Conservation (phyloP, 1,140 invertebrate genomes). For the Solenopsis fugax region DNA sequence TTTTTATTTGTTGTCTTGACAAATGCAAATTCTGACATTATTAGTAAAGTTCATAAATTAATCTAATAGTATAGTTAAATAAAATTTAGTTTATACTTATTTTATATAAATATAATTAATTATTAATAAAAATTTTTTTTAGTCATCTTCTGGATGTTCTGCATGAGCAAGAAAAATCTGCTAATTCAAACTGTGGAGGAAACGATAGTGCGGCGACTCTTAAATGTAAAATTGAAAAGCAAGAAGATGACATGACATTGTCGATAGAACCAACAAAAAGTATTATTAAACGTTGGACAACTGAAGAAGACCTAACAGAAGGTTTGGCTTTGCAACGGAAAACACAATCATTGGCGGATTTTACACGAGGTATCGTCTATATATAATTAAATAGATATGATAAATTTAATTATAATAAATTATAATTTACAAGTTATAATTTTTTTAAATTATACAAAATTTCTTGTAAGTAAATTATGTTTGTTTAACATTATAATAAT, state of each 20-base stretch:
- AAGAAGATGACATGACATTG: constrained; percentile 64
- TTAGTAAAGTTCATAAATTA: neutral
- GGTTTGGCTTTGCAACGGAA: constrained; percentile 81
- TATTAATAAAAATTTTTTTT: constrained; percentile 60
- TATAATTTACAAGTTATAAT: no score
- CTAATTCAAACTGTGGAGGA: constrained; percentile 61
- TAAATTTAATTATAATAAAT: no score
- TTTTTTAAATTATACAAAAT: no score
- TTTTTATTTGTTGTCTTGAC: no score
- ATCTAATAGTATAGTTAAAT: neutral
- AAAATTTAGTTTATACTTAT: neutral
- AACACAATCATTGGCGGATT: constrained; percentile 84
- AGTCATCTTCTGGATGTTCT: constrained; percentile 89
- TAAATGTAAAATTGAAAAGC: constrained; percentile 78
- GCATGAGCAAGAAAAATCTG: constrained; percentile 90
- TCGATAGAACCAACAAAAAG: constrained; percentile 60
- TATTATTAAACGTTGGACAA: constrained; percentile 85
- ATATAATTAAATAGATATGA: neutral
- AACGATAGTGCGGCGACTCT: constrained; percentile 67
- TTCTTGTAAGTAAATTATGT: no score
- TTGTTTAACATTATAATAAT: no score
- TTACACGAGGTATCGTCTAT: constrained; percentile 79
- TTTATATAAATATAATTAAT: neutral
- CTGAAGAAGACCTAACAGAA: constrained; percentile 85
- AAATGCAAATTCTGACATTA: constrained; percentile 35